phyloP scores from a whole-genome alignment of 2,113 vertebrate species.

The Chinchilla lanigera region DNA sequence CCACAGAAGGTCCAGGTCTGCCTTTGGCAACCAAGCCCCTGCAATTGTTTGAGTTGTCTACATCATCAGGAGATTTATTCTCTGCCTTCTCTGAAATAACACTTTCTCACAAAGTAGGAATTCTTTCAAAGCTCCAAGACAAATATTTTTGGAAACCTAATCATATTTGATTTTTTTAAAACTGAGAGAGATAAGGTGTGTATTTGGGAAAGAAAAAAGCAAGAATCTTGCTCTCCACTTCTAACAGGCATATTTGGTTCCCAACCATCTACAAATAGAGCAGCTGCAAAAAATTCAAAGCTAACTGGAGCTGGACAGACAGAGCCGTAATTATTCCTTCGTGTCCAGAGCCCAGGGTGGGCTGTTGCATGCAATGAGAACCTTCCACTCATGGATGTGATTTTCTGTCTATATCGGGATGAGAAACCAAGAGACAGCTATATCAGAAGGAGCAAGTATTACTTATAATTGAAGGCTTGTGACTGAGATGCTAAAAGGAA shows the following conservation, averaged over 20 bases:
- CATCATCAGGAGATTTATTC: constrained; percentile 66
- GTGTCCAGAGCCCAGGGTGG: not conserved
- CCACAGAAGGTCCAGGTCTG: constrained; percentile 18
- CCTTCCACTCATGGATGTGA: not conserved
- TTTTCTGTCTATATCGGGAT: not conserved
- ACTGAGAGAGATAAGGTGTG: constrained; percentile 71
- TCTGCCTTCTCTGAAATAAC: constrained; percentile 75
- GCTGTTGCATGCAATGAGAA: not conserved
- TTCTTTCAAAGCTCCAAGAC: constrained; percentile 73
- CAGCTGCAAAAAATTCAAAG: constrained; percentile 53
- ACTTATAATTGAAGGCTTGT: not conserved
- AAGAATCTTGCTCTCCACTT: constrained; percentile 16
- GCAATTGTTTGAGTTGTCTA: constrained; percentile 10
- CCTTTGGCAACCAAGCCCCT: constrained; percentile 59
- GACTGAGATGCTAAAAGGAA: not conserved
- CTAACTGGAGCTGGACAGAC: not conserved
- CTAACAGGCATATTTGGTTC: constrained; percentile 50
- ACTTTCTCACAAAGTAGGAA: constrained; percentile 72
- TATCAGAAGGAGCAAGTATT: constrained; percentile 47
- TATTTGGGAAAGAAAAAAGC: constrained; percentile 59
- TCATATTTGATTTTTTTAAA: constrained; percentile 70
- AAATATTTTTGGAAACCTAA: constrained; percentile 80
- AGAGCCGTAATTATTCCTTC: not conserved
- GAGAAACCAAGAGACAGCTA: not conserved
- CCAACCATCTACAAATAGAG: constrained; percentile 27